Evolutionary conservation across 1,140 invertebrate genomes (phyloP), one percentile per base, ranked within the genome.

Genomic region (Pachypeltis micranthus): DNA sequence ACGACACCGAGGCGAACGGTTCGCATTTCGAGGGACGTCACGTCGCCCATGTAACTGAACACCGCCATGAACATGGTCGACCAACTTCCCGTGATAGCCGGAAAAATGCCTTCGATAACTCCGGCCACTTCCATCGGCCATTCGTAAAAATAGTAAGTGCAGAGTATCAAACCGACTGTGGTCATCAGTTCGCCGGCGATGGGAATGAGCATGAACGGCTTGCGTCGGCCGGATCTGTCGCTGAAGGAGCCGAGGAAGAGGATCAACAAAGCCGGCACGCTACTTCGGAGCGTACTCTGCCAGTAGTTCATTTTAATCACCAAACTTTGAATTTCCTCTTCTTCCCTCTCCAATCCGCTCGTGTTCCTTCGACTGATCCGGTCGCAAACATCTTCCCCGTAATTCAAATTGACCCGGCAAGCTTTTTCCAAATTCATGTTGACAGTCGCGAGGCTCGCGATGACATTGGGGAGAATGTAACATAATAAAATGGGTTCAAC

Each of bases 1-100:
- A 90, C 84, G 27, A 93, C 83, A 16, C 88, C 89, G 65, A 93
- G 89, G 62, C 90, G 74, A 14, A 89, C 76, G 0, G 91, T 93
- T 63, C 90, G 81, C 62, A 83, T 85, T 72, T 88, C 83, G 59
- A 87, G 80, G 3, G 84, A 84, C 0, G 90, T 91, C 7, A 91
- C 85, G 71, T 93, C 90, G 0, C 84, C 87, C 44, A 94, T 87
- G 69, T 92, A 93, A 72, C 90, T 92, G 72, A 93, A 93, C 29
- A 89, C 84, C 14, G 87, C 87, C 85, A 93, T 91, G 65, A 92
- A 84, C 82, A 92, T 87, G 19, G 88, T 89, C 67, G 91, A 88
- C 83, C 86, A 90, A 1, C 90, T 90, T 1, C 88, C 88, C 3
- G 87, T 86, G 0, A 93, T 68, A 0, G 85, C 85, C 0, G 87